phyloP scores from a whole-genome alignment of 2,888 invertebrate species.

The Ellobium chinense region DNA sequence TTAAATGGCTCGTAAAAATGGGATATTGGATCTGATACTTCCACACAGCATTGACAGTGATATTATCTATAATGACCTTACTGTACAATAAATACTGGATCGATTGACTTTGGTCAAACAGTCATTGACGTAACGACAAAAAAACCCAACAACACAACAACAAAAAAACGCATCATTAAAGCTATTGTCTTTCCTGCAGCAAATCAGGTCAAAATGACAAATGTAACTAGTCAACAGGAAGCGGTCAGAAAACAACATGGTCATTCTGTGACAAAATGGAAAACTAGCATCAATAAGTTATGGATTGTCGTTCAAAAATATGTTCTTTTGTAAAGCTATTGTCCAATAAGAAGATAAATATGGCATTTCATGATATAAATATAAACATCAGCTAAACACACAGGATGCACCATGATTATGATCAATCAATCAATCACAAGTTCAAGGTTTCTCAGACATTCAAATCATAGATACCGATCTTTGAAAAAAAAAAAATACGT shows the following conservation, averaged over 20 bases:
- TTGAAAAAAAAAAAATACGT: no score
- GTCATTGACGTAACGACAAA: no score
- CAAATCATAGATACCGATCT: no score
- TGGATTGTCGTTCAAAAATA: constrained; percentile 32
- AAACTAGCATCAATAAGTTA: background rate
- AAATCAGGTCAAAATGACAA: background rate
- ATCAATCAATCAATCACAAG: no score
- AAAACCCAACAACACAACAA: no score
- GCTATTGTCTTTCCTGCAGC: background rate
- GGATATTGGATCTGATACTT: no score
- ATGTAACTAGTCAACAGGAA: background rate
- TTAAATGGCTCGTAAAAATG: no score
- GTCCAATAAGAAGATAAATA: constrained; percentile 16
- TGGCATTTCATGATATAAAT: constrained; percentile 29
- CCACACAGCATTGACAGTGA: no score
- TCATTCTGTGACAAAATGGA: background rate
- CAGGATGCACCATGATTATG: background rate
- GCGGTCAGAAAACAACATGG: background rate
- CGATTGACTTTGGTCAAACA: background rate
- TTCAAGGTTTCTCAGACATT: no score
- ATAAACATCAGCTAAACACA: background rate
- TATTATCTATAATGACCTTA: background rate
- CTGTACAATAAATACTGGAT: background rate
- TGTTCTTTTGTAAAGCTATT: constrained; percentile 13
- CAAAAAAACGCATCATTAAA: background rate